Evolutionary conservation across 2,797 vertebrate genomes (phyloP).

Genomic region (Girardinus metallicus): DNA sequence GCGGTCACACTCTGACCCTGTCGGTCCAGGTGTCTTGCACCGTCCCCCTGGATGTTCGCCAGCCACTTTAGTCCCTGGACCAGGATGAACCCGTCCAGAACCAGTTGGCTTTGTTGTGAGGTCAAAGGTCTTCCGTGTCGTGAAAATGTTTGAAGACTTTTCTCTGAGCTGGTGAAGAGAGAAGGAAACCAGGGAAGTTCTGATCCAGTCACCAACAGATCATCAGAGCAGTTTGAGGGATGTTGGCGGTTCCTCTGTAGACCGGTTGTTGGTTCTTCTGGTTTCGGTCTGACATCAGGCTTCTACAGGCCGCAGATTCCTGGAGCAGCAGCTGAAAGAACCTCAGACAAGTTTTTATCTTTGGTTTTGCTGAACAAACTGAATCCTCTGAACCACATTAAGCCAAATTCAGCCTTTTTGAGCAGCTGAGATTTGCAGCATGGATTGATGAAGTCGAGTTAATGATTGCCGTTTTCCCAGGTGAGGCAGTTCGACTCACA

Average conservation of each 20-base stretch:
- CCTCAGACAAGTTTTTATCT: not conserved
- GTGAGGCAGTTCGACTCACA: conserved; percentile 19
- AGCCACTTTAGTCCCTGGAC: not conserved
- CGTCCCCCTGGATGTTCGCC: not conserved
- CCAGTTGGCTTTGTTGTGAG: not conserved
- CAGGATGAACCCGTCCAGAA: not conserved
- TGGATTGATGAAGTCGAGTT: conserved; percentile 39
- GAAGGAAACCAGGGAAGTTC: not conserved
- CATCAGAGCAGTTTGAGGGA: not conserved
- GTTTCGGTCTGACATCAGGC: not conserved
- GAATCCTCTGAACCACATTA: not conserved
- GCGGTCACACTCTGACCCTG: not conserved
- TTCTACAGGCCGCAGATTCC: not conserved
- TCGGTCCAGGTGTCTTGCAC: not conserved
- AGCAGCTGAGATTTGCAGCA: conserved; percentile 8
- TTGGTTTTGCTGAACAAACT: conserved; percentile 6
- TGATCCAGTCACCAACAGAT: not conserved
- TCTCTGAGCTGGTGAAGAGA: not conserved
- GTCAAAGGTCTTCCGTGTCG: not conserved
- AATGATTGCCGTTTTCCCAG: conserved; percentile 30
- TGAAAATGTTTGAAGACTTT: not conserved
- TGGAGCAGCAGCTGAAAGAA: not conserved
- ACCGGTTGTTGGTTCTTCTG: not conserved
- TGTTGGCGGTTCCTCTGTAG: not conserved
- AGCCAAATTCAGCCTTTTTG: conserved; percentile 20